Conservation (phyloP, 1,140 invertebrate species). For the Mactra quadrangularis region DNA sequence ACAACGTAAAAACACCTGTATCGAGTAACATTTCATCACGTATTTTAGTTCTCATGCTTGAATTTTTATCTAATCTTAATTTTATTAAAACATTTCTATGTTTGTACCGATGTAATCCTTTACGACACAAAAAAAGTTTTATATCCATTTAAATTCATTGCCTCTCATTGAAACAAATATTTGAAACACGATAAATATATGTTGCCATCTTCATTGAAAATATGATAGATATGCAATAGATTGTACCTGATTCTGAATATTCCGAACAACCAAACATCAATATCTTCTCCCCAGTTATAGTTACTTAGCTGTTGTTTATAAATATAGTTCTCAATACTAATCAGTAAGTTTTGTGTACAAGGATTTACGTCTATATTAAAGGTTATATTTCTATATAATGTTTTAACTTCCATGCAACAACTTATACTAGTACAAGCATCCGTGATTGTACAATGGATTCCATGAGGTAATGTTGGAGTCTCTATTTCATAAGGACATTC, state of each 20-base stretch:
- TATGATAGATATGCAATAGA: neutral
- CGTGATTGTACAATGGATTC: neutral
- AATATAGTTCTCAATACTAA: conserved; percentile 2
- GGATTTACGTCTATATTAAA: neutral
- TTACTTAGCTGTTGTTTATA: conserved; percentile 9
- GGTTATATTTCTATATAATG: neutral
- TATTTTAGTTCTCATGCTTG: conserved; percentile 55
- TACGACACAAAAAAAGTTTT: neutral
- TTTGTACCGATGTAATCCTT: neutral
- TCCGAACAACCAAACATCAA: conserved; percentile 11
- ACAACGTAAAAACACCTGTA: conserved; percentile 11
- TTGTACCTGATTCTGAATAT: conserved; percentile 34
- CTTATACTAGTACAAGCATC: neutral
- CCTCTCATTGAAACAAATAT: neutral
- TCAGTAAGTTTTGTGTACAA: neutral
- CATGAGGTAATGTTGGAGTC: neutral
- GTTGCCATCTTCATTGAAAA: neutral
- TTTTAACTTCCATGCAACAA: neutral
- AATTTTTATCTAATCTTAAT: conserved; percentile 21
- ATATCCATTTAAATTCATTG: neutral
- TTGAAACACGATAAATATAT: too few species aligned
- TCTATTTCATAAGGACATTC: neutral
- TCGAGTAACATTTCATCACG: too few species aligned
- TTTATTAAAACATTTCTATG: too few species aligned
- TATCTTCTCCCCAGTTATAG: conserved; percentile 51